These are phyloP conservation scores for Gulo gulo DNA, from an alignment of 2,113 vertebrate species.

Conservation along the genomic window DNA sequence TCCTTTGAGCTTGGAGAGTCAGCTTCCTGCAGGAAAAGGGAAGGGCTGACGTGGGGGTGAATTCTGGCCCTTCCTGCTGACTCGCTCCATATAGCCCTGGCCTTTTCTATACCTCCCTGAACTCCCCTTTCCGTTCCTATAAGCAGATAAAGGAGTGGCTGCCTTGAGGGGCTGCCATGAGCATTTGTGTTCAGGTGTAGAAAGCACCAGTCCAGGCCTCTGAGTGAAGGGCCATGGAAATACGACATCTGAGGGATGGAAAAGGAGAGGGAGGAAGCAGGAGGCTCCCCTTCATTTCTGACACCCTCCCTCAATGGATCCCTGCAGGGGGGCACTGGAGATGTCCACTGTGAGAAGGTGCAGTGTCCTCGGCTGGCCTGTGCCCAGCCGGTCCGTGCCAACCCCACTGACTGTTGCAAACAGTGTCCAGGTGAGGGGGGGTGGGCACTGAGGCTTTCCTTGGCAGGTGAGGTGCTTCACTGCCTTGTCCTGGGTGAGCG, in stretches of 20 bases:
- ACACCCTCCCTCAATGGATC: background rate
- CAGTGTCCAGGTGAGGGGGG: slow-evolving; percentile 89
- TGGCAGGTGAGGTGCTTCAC: background rate
- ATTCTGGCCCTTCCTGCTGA: background rate
- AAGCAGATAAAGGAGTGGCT: background rate
- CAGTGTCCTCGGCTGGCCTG: slow-evolving; percentile 93
- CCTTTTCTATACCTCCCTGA: background rate
- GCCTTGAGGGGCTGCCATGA: background rate
- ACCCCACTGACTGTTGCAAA: slow-evolving; percentile 96
- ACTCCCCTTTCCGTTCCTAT: background rate
- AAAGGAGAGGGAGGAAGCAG: background rate
- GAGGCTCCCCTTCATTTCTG: background rate
- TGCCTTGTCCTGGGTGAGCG: background rate
- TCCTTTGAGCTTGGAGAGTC: background rate
- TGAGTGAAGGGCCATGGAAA: background rate
- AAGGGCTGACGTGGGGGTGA: background rate
- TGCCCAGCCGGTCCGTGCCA: slow-evolving; percentile 90
- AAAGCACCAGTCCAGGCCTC: background rate
- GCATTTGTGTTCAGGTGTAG: background rate
- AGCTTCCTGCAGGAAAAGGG: background rate
- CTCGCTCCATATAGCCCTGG: background rate
- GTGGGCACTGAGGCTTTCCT: background rate
- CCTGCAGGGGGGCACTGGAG: slow-evolving; percentile 90
- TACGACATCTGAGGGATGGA: background rate
- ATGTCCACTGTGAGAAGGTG: slow-evolving; percentile 98